A percentile compares a stretch with the other conserved stretches of the same genome.
Conservation (phyloP, 2,113 vertebrate genomes). For the Mungos mungo region DNA sequence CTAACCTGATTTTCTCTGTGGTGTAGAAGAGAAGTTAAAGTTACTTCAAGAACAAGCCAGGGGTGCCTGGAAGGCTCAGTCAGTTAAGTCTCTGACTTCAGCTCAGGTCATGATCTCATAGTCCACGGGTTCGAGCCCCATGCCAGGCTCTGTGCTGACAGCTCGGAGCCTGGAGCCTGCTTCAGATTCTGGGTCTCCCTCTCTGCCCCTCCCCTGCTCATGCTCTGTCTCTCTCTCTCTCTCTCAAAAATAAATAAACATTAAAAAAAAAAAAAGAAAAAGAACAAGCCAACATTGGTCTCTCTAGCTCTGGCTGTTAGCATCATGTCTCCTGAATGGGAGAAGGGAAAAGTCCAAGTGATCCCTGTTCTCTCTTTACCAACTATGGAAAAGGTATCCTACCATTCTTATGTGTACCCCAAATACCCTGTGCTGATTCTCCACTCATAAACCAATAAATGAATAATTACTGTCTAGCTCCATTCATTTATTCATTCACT, state of each 20-base stretch:
- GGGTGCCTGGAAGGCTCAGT: background rate
- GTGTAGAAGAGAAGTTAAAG: background rate
- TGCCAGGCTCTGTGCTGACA: too few relatives aligned
- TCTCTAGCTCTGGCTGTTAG: background rate
- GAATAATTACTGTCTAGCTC: background rate
- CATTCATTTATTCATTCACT: background rate
- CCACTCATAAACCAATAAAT: background rate
- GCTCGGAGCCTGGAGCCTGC: too few relatives aligned
- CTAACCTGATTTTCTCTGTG: background rate
- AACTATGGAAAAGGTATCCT: background rate
- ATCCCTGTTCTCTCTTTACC: background rate
- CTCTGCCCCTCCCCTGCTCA: too few relatives aligned
- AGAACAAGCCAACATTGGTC: background rate
- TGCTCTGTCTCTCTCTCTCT: too few relatives aligned
- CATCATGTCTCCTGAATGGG: background rate
- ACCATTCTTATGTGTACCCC: background rate
- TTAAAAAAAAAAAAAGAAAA: too few relatives aligned
- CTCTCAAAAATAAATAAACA: too few relatives aligned
- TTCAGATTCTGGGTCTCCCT: too few relatives aligned
- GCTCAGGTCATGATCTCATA: too few relatives aligned
- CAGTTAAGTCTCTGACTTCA: too few relatives aligned
- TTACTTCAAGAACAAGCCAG: background rate
- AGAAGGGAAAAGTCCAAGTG: background rate
- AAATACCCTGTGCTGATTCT: background rate
- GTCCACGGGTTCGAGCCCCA: too few relatives aligned